phyloP scores from a whole-genome alignment of 2,888 invertebrate genomes.

The Brachylomia viminalis region DNA sequence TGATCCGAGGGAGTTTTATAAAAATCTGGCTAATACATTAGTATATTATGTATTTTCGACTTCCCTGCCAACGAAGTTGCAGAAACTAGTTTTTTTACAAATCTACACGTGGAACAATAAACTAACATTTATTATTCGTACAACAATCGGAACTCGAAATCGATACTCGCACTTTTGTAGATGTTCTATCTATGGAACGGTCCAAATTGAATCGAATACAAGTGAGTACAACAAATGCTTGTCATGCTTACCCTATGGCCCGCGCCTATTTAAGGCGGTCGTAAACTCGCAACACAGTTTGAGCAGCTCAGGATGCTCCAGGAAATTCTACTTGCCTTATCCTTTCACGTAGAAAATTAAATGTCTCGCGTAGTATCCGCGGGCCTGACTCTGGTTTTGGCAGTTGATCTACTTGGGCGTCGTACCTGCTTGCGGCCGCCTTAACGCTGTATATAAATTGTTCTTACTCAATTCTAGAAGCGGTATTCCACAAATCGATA shows the following conservation, averaged over 20 bases:
- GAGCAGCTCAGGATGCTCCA: conserved; percentile 80
- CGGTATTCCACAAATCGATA: conserved; percentile 49
- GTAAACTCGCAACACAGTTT: conserved; percentile 85
- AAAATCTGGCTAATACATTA: too few species aligned
- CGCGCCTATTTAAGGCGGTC: conserved; percentile 77
- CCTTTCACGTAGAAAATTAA: conserved; percentile 91
- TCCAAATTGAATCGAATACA: conserved; percentile 61
- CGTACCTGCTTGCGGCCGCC: conserved; percentile 69
- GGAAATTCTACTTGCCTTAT: conserved; percentile 88
- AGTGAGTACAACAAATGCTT: conserved; percentile 63
- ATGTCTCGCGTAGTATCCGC: conserved; percentile 89
- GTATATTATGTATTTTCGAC: too few species aligned
- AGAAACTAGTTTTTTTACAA: not conserved
- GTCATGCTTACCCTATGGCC: conserved; percentile 68
- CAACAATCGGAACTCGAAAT: conserved; percentile 55
- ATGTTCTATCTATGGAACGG: conserved; percentile 46
- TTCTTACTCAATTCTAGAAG: conserved; percentile 59
- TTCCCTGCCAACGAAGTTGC: too few species aligned
- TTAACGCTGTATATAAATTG: conserved; percentile 67
- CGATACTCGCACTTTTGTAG: conserved; percentile 49
- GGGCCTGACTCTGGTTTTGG: conserved; percentile 84
- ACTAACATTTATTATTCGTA: conserved; percentile 21
- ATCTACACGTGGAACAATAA: conserved; percentile 9
- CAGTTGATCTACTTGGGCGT: conserved; percentile 83
- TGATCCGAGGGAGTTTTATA: too few species aligned